Evolutionary conservation across 2,113 vertebrate species (phyloP).

Genomic region (Sula dactylatra): DNA sequence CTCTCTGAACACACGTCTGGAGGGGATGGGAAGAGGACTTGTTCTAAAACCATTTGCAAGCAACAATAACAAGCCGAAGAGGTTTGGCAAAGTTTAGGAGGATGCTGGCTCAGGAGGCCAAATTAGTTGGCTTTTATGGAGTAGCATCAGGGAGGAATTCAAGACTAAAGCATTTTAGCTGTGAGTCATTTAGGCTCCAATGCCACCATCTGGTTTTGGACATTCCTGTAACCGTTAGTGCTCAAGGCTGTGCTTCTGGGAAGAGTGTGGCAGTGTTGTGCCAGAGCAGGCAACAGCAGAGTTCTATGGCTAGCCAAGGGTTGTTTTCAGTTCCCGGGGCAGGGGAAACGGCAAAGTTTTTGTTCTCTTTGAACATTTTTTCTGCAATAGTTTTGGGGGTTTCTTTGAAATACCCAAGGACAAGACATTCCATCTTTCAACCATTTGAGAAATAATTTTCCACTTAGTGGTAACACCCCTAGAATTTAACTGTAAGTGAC

Average conservation of each 20-base stretch:
- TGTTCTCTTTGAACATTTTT: not conserved
- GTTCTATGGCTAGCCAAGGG: not conserved
- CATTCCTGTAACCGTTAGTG: not conserved
- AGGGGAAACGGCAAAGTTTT: not conserved
- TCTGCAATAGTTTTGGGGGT: not conserved
- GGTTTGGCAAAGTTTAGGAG: not conserved
- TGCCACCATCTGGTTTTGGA: constrained; percentile 35
- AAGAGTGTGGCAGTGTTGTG: not conserved
- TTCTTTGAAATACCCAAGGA: not conserved
- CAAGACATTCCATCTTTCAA: not conserved
- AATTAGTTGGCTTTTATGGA: constrained; percentile 15
- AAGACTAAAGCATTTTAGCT: not conserved
- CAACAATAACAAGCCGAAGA: not conserved
- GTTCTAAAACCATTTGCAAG: not conserved
- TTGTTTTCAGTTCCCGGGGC: accelerated
- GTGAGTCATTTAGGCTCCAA: not conserved
- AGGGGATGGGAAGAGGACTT: not conserved
- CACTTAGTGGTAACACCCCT: not conserved
- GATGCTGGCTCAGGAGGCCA: not conserved
- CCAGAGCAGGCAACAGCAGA: not conserved
- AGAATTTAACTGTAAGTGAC: not conserved
- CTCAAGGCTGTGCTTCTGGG: not conserved
- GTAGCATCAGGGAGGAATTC: constrained; percentile 42
- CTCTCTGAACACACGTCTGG: not conserved
- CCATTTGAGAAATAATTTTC: not conserved